These are phyloP conservation scores for Tenebrosternarchus preto DNA, from an alignment of 2,113 vertebrate genomes.

Conservation along the genomic window DNA sequence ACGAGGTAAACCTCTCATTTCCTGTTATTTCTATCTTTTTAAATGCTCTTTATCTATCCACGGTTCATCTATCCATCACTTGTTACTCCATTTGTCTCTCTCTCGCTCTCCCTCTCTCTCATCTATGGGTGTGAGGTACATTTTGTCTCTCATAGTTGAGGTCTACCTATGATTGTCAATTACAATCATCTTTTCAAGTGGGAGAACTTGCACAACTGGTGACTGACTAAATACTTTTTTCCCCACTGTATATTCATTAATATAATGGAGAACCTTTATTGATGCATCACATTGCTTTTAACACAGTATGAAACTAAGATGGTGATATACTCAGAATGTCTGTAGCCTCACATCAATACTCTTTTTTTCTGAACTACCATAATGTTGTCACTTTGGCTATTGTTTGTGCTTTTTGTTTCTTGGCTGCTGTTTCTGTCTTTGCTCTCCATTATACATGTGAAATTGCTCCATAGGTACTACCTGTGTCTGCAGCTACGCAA, in stretches of 20 bases:
- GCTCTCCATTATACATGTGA: background rate
- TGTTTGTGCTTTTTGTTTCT: background rate
- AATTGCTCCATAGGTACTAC: conserved; percentile 76
- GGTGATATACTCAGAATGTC: too few species aligned
- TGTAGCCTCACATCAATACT: too few species aligned
- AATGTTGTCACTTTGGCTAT: background rate
- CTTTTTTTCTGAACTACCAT: too few species aligned
- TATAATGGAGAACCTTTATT: conserved; percentile 21
- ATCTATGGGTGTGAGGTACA: conserved; percentile 22
- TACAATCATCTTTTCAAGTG: too few species aligned
- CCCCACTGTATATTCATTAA: conserved; percentile 41
- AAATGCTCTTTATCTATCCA: background rate
- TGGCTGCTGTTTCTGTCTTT: background rate
- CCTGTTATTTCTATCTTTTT: background rate
- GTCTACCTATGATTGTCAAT: too few species aligned
- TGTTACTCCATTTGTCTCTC: background rate
- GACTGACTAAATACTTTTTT: too few species aligned
- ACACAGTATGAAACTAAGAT: too few species aligned
- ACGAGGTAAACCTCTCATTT: conserved; percentile 80
- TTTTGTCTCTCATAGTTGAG: too few species aligned
- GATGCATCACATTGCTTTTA: too few species aligned
- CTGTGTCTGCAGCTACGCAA: conserved; percentile 94
- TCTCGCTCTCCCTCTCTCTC: background rate
- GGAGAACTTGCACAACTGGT: too few species aligned
- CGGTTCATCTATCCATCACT: background rate